These are phyloP conservation scores for Chrysemys picta DNA, from an alignment of 2,113 vertebrate genomes.

Conservation along the genomic window DNA sequence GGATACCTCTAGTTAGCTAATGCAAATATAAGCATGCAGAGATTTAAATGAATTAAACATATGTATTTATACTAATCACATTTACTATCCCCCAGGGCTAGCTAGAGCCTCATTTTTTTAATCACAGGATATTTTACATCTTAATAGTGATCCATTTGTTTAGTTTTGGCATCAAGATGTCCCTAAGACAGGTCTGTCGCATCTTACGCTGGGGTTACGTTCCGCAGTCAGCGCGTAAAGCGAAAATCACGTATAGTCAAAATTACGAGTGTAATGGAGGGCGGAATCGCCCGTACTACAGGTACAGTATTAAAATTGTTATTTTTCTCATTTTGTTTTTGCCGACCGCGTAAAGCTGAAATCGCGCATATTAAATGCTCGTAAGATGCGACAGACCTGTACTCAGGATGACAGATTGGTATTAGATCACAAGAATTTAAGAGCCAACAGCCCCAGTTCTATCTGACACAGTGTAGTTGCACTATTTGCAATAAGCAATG, in stretches of 20 bases:
- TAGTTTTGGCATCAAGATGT: not conserved
- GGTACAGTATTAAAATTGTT: too few species aligned
- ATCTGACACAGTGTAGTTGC: not conserved
- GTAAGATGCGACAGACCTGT: too few species aligned
- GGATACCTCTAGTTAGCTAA: conserved; percentile 18
- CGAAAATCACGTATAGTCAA: too few species aligned
- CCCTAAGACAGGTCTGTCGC: not conserved
- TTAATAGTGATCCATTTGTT: not conserved
- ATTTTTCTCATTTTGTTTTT: too few species aligned
- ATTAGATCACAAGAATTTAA: not conserved
- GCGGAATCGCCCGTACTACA: too few species aligned
- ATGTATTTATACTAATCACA: not conserved
- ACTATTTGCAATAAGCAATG: not conserved
- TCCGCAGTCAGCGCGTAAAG: too few species aligned
- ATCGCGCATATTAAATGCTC: too few species aligned
- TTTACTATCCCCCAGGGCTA: not conserved
- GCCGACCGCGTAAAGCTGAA: too few species aligned
- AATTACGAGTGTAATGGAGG: too few species aligned
- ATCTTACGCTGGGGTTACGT: too few species aligned
- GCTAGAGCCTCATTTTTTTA: not conserved
- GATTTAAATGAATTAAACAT: not conserved
- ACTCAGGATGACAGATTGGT: not conserved
- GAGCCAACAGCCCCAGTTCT: not conserved
- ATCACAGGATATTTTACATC: not conserved
- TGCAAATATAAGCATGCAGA: not conserved